A percentile compares a stretch with the other conserved stretches of the same genome.
phyloP scores from a whole-genome alignment of 2,113 vertebrate genomes.

The Scomber japonicus region DNA sequence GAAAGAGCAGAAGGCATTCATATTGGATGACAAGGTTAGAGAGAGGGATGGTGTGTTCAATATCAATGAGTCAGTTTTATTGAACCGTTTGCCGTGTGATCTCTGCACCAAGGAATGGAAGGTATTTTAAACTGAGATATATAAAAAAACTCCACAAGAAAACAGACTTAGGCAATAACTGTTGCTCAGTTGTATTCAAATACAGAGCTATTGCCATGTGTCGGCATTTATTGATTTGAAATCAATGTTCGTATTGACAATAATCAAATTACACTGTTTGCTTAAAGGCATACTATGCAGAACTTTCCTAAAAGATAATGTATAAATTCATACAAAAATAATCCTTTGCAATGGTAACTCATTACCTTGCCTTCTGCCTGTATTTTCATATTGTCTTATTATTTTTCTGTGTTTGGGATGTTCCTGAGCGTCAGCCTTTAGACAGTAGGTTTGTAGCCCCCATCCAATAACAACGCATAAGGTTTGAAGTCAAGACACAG shows the following conservation, averaged over 20 bases:
- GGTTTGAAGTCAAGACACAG: too few relatives aligned
- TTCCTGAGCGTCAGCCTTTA: too few relatives aligned
- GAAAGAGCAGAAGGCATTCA: constrained; percentile 54
- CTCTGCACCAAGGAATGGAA: constrained; percentile 14
- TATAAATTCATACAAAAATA: too few relatives aligned
- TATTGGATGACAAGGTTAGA: constrained; percentile 76
- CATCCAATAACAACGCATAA: too few relatives aligned
- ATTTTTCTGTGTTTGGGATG: too few relatives aligned
- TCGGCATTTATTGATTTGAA: neutral
- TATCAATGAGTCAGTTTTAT: constrained; percentile 77
- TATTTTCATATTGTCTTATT: too few relatives aligned
- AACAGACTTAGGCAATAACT: neutral
- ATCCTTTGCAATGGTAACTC: too few relatives aligned
- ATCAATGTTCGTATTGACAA: constrained; percentile 11
- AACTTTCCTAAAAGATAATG: too few relatives aligned
- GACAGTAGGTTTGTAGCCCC: too few relatives aligned
- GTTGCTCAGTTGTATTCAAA: constrained; percentile 9
- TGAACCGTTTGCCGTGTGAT: constrained; percentile 49
- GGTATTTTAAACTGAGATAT: constrained; percentile 1
- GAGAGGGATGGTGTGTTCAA: constrained; percentile 58
- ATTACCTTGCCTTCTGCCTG: too few relatives aligned
- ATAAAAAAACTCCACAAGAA: neutral
- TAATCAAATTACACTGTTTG: neutral
- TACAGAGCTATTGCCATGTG: neutral
- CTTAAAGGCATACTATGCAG: neutral